Evolutionary conservation across 2,888 invertebrate genomes (phyloP), one percentile per base, ranked within the genome.

Genomic region (Drosophila pegasa): DNA sequence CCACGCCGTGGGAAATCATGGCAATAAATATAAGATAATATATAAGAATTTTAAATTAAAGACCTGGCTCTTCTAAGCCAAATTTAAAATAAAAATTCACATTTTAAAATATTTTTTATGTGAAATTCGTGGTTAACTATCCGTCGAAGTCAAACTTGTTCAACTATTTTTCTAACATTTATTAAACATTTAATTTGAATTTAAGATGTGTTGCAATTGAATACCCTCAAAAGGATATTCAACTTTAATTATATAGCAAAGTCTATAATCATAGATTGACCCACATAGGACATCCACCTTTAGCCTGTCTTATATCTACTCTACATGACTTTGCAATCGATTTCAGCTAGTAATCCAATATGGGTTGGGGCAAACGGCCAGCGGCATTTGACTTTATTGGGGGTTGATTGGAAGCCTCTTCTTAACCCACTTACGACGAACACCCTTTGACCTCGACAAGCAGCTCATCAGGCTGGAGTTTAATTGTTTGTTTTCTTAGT

Each of bases 401-500:
- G 56, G 71, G 73, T 72, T 56, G 73, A 16, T 56, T 41, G 20
- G 16, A 16, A 16, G 12, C 9, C 31, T 8, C 40, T 29, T 29
- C 14, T n/a, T 27, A 31, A 1, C 38, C 38, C 37, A 38, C 47
- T 40, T 37, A 27, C 27, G 20, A 35, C 10, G 47, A 25, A 25
- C 65, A 71, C 75, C 66, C 71, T 75, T 75, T 75, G 62, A 71
- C 71, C 71, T 59, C 71, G 41, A 31, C 66, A 38, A 31, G 38
- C 45, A 47, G 60, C 70, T 77, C 73, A 71, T 67, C 73, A 65
- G 74, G 52, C 68, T 71, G 41, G 62, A 74, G 68, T 71, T 78
- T 78, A 80, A 80, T 76, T 83, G 78, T 83, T 80, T 82, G 80
- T 80, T 77, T 82, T 80, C 83, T 77, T 77, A 83, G 80, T 80